Evolutionary conservation across 2,888 invertebrate species (phyloP).

Genomic region (Drosophila anceps): DNA sequence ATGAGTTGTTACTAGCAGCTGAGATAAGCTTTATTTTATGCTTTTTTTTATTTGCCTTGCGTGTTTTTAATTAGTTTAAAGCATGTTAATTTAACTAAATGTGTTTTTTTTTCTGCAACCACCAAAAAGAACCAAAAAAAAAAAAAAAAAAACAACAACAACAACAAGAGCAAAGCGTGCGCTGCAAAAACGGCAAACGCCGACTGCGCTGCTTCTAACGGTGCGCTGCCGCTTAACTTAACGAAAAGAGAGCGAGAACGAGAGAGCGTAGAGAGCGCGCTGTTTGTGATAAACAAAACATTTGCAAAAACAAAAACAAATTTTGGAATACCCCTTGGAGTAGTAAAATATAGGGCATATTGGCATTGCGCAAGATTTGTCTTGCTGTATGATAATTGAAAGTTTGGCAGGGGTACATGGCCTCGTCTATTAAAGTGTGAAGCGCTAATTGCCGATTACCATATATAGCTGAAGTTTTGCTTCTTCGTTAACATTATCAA

Average conservation of each 20-base stretch:
- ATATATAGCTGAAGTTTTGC: background rate
- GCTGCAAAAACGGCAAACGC: slow-evolving; percentile 26
- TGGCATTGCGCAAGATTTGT: background rate
- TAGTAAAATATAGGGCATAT: background rate
- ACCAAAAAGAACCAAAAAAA: too few relatives aligned
- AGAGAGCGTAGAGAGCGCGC: slow-evolving; percentile 11
- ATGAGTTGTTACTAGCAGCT: slow-evolving; percentile 6
- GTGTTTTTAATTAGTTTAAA: slow-evolving; percentile 72
- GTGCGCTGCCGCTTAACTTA: slow-evolving; percentile 43
- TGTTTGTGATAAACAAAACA: slow-evolving; percentile 35
- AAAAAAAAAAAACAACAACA: slow-evolving; percentile 8
- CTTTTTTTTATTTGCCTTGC: slow-evolving; percentile 34
- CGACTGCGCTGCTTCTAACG: slow-evolving; percentile 51
- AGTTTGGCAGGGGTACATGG: background rate
- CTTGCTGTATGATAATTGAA: background rate
- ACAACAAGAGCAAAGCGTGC: slow-evolving; percentile 37
- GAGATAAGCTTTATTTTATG: slow-evolving; percentile 14
- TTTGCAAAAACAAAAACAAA: background rate
- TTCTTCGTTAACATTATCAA: background rate
- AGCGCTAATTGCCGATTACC: slow-evolving; percentile 1
- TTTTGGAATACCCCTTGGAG: background rate
- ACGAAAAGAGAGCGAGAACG: slow-evolving; percentile 19
- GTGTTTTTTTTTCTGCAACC: slow-evolving; percentile 44
- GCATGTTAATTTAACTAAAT: slow-evolving; percentile 51
- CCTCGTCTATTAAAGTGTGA: background rate